Percentiles rank a stretch among this genome's conserved stretches.
Conservation (phyloP, 2,888 invertebrate species). For the Apodemia zela region DNA sequence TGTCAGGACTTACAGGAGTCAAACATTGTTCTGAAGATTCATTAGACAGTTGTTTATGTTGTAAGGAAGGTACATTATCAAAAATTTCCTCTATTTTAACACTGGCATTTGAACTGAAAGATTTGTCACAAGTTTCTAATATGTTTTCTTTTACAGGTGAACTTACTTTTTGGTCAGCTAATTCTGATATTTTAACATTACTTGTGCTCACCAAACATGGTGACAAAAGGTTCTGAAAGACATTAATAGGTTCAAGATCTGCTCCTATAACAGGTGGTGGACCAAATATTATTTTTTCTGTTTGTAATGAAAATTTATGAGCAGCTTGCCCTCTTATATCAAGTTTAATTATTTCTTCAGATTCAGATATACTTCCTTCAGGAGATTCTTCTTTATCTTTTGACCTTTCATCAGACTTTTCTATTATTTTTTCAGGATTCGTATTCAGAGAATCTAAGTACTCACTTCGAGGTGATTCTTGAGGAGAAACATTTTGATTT, state of each 20-base stretch:
- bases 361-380: conserved; percentile 52
- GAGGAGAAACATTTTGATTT: conserved; percentile 36
- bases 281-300: conserved; percentile 68
- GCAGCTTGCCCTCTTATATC: conserved; percentile 69
- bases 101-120: conserved; percentile 18
- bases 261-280: conserved; percentile 62
- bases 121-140: not conserved
- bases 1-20: conserved; percentile 22
- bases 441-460: conserved; percentile 65
- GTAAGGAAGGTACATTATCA: conserved; percentile 21
- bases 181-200: conserved; percentile 34
- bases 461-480: conserved; percentile 54
- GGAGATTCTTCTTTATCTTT: conserved; percentile 38
- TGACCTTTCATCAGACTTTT: conserved; percentile 36
- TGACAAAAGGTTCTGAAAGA: conserved; percentile 59
- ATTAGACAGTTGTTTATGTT: conserved; percentile 32
- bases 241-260: conserved; percentile 50
- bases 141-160: conserved; percentile 1
- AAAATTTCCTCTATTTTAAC: conserved; percentile 35
- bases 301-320: conserved; percentile 55
- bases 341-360: conserved; percentile 72
- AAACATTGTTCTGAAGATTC: conserved; percentile 42
- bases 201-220: conserved; percentile 59
- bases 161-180: conserved; percentile 28
- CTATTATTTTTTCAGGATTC: conserved; percentile 43